A percentile compares a stretch with the other conserved stretches of the same genome.
These are phyloP conservation scores for Otocyon megalotis DNA, from an alignment of 2,113 vertebrate genomes.

Conservation along the genomic window DNA sequence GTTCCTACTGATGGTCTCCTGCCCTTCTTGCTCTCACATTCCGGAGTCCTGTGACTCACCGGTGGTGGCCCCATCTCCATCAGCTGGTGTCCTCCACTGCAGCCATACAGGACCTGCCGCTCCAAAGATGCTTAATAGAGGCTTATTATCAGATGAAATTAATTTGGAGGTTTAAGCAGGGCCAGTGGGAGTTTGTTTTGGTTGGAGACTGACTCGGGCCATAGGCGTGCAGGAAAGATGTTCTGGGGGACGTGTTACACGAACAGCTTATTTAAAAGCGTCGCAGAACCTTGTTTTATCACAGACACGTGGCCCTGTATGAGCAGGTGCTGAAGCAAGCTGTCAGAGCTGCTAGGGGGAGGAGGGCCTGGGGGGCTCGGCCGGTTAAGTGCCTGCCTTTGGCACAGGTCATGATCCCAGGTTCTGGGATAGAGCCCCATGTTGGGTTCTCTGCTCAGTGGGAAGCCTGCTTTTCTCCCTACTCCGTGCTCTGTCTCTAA, in stretches of 20 bases:
- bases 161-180: constrained; percentile 23
- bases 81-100: not conserved
- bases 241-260: not conserved
- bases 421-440: no score
- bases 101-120: not conserved
- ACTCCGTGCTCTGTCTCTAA: no score
- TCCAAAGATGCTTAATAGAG: not conserved
- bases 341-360: not conserved
- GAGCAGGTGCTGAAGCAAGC: not conserved
- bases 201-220: constrained; percentile 19
- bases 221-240: not conserved
- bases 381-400: no score
- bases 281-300: not conserved
- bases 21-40: not conserved
- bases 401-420: no score
- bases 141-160: not conserved
- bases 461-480: no score
- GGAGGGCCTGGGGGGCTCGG: no score
- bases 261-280: not conserved
- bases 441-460: no score
- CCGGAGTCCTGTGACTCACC: not conserved
- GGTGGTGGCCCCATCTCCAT: not conserved
- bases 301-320: no score
- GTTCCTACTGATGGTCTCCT: no score
- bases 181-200: not conserved